Evolutionary conservation across 2,888 invertebrate species (phyloP).

Genomic region (Steromphala cineraria): DNA sequence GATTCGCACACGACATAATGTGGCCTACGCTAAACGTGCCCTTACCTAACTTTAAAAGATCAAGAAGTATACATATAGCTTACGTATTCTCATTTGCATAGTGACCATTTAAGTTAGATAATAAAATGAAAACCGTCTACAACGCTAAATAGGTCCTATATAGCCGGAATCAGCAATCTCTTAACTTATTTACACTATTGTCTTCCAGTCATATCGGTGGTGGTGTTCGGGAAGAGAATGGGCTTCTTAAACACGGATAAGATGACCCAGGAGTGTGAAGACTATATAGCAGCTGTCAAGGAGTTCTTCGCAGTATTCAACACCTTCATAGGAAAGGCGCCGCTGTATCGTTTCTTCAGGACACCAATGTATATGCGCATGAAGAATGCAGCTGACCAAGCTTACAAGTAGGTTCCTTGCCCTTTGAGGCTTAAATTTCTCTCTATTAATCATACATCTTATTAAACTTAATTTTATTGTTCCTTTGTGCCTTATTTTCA

Average conservation of each 20-base stretch:
- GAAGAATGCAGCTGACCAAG: constrained; percentile 28
- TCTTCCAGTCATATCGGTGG: neutral
- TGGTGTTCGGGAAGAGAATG: neutral
- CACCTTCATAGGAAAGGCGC: constrained; percentile 32
- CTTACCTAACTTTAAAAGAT: no score
- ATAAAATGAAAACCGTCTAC: no score
- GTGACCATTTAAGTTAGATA: no score
- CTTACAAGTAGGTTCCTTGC: constrained; percentile 3
- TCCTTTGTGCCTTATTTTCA: no score
- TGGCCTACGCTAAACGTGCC: no score
- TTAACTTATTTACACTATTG: neutral
- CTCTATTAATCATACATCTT: no score
- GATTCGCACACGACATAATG: no score
- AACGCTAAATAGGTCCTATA: neutral
- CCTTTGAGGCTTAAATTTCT: no score
- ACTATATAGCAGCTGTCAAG: neutral
- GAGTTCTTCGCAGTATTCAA: neutral
- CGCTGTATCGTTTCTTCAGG: constrained; percentile 58
- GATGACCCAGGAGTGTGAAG: neutral
- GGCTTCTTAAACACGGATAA: neutral
- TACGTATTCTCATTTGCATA: no score
- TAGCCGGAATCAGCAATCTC: no score
- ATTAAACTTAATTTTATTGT: no score
- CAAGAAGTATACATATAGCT: no score
- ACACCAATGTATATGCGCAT: constrained; percentile 45